Evolutionary conservation across 1,140 invertebrate species (phyloP).

Genomic region (Leptopilina boulardi): DNA sequence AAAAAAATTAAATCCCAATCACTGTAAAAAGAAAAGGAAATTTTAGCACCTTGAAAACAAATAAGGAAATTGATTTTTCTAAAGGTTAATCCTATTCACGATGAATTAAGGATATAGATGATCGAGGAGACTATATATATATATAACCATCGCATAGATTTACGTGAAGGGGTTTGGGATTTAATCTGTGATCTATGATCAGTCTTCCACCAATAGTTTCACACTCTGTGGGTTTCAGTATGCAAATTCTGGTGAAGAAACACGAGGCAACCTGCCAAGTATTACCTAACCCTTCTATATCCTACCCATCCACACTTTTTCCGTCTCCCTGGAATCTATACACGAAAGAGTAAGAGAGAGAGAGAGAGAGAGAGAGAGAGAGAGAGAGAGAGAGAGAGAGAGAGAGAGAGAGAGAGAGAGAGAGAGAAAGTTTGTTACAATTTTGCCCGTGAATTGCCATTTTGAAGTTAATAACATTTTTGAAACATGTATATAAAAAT

Average conservation of each 20-base stretch:
- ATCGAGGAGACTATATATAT: slow-evolving; percentile 20
- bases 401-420: no score
- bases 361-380: no score
- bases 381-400: no score
- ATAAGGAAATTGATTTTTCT: not conserved
- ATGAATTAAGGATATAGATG: not conserved
- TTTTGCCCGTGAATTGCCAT: not conserved
- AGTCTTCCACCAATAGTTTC: slow-evolving; percentile 67
- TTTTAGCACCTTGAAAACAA: not conserved
- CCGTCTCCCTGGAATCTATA: slow-evolving; percentile 43
- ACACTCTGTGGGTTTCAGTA: slow-evolving; percentile 65
- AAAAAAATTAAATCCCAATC: no score
- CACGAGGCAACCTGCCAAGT: slow-evolving; percentile 63
- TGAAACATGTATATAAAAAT: not conserved
- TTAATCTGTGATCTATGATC: slow-evolving; percentile 67
- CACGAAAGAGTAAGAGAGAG: slow-evolving; percentile 40
- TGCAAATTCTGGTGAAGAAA: slow-evolving; percentile 67
- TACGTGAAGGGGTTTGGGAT: slow-evolving; percentile 39
- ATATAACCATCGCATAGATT: slow-evolving; percentile 37
- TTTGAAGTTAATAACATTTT: slow-evolving; percentile 3
- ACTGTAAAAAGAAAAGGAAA: no score
- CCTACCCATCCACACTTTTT: slow-evolving; percentile 30
- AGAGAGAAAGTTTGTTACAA: not conserved
- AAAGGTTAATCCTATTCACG: not conserved
- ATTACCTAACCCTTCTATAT: slow-evolving; percentile 16